Evolutionary conservation across 1,140 invertebrate genomes (phyloP).

Genomic region (Bombus confusus): DNA sequence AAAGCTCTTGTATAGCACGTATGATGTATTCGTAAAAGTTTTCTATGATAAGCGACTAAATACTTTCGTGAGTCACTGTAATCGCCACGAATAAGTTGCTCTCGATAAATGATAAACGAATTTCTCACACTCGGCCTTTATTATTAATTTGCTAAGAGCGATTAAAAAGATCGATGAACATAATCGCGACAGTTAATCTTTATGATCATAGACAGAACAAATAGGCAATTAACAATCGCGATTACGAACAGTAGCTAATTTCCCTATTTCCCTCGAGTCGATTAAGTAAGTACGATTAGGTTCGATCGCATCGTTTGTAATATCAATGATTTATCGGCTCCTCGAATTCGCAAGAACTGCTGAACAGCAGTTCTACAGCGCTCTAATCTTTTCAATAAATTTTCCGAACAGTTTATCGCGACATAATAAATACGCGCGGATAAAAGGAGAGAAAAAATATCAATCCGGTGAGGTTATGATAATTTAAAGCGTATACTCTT

Average conservation of each 20-base stretch:
- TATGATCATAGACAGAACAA: neutral
- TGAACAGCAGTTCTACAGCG: neutral
- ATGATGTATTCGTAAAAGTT: neutral
- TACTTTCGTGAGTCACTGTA: neutral
- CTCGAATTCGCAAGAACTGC: no score
- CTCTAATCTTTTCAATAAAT: neutral
- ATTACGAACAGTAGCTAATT: neutral
- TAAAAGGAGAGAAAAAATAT: neutral
- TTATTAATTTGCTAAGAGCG: neutral
- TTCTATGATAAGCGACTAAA: neutral
- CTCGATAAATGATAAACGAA: neutral
- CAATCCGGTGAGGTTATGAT: slow-evolving; percentile 33
- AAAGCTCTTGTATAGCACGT: neutral
- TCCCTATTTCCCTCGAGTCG: neutral
- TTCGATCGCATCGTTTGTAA: neutral
- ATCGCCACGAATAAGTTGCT: neutral
- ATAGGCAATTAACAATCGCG: neutral
- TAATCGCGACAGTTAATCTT: neutral
- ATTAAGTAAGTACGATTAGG: neutral
- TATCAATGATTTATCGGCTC: slow-evolving; percentile 6
- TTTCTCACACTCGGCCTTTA: neutral
- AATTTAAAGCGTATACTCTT: slow-evolving; percentile 41
- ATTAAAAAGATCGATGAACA: slow-evolving; percentile 1
- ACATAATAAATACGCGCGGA: neutral
- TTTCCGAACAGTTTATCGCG: neutral